Base-by-base conservation (phyloP, 2,888 invertebrate species). In the Eupithecia exiguata region DNA sequence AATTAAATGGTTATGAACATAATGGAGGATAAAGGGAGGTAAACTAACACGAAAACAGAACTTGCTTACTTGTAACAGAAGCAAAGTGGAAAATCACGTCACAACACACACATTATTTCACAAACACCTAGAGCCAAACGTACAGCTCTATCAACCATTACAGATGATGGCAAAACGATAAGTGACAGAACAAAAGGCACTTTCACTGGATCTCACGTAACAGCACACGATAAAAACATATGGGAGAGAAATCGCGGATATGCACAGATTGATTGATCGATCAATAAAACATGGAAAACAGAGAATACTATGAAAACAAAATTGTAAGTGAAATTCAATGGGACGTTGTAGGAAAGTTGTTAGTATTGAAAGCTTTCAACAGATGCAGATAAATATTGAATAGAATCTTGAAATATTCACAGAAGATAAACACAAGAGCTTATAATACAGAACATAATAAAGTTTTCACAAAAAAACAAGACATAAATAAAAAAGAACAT, bases 211-310 rank as follows among this genome's bases (percentile, higher is more conserved):
- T 79, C 79, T 75, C 78, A 76, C 77, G 69, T 58, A 72, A 72
- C 58, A 65, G 70, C 71, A 72, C 68, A 78, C 40, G 65, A 70
- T 75, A 80, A 78, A 77, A 78, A 80, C 74, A 62, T 63, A 67
- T 61, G 80, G 79, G 30, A 78, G 86, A 77, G 86, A 86, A 83
- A 86, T 82, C 83, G 75, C 85, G 84, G 85, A 86, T 84, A 76
- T 75, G 71, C 58, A 67, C 14, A 53, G 71, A 75, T 73, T 73
- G 74, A 76, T 74, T 72, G 76, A 76, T 76, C 71, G 76, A 76
- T 76, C 71, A 68, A 70, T 72, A 69, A 66, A 72, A 72, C 53
- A 43, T 68, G 63, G 62, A 68, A 72, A 66, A 66, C 10, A 12
- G 43, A 40, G 14, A 49, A 21, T 14, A 43, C 30, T 43, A 67